A percentile compares a stretch with the other conserved stretches of the same genome.
Conservation (phyloP, 2,797 vertebrate species). For the Tapera naevia region DNA sequence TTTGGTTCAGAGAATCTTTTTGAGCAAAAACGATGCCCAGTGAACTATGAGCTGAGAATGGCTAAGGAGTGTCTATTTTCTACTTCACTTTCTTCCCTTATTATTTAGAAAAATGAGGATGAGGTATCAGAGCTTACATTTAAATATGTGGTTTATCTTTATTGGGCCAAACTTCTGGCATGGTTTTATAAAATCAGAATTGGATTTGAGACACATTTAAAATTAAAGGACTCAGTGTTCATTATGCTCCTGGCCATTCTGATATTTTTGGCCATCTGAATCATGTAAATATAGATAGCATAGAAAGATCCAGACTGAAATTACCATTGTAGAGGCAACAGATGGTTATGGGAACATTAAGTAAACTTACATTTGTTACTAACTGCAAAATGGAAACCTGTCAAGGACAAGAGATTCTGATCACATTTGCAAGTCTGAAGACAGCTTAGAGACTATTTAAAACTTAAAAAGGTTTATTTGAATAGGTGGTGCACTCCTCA, state of each 20-base stretch:
- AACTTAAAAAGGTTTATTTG: not conserved
- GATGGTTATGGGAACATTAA: slow-evolving; percentile 5
- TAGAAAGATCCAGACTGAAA: not conserved
- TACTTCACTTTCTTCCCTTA: not conserved
- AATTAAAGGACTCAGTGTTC: not conserved
- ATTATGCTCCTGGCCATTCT: not conserved
- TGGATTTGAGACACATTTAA: not conserved
- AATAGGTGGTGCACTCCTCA: not conserved
- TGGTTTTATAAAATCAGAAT: not conserved
- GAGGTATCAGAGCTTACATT: not conserved
- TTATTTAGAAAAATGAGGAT: not conserved
- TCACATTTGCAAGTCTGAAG: not conserved
- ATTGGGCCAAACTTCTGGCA: not conserved
- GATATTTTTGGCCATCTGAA: slow-evolving; percentile 8
- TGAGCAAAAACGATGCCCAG: not conserved
- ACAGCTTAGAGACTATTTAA: not conserved
- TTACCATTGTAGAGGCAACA: not conserved
- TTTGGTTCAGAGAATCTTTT: slow-evolving; percentile 21
- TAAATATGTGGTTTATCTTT: not conserved
- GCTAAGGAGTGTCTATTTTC: slow-evolving; percentile 5
- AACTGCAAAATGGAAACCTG: not conserved
- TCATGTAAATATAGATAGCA: not conserved
- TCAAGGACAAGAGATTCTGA: not conserved
- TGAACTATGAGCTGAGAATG: slow-evolving; percentile 23
- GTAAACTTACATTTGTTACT: not conserved